These are phyloP conservation scores for Coendou prehensilis DNA, from an alignment of 2,797 vertebrate species.

Conservation along the genomic window DNA sequence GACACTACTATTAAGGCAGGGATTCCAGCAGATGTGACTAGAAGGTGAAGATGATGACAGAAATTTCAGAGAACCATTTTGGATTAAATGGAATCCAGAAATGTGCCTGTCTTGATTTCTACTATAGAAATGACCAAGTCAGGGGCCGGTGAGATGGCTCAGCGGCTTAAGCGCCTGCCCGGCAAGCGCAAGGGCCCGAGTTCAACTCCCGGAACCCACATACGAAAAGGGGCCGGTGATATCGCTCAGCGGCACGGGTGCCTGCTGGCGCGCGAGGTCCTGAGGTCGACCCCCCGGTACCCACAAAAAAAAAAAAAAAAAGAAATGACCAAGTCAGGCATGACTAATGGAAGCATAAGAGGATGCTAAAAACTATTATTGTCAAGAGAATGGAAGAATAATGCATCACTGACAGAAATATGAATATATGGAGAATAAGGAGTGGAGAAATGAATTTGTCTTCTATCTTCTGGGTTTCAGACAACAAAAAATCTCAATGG, in stretches of 20 bases:
- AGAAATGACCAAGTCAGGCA: slow-evolving; percentile 33
- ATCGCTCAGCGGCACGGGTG: too few relatives aligned
- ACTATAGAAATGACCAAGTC: neutral
- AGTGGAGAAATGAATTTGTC: neutral
- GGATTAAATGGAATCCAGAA: neutral
- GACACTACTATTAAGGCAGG: neutral
- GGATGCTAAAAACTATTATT: neutral
- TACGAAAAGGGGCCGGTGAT: too few relatives aligned
- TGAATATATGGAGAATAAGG: neutral
- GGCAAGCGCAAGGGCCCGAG: too few relatives aligned
- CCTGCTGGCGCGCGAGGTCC: too few relatives aligned
- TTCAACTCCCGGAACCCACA: too few relatives aligned
- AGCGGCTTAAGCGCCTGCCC: too few relatives aligned
- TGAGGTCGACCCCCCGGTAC: too few relatives aligned
- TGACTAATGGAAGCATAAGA: neutral
- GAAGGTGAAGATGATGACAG: neutral
- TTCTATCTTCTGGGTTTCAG: neutral
- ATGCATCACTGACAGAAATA: neutral
- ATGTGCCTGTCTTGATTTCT: neutral
- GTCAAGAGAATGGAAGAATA: neutral
- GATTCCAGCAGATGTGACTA: neutral
- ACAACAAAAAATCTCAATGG: neutral
- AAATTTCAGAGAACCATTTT: neutral
- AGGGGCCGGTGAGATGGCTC: too few relatives aligned
- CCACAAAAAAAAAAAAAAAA: too few relatives aligned